Evolutionary conservation across 2,888 invertebrate genomes (phyloP).

Genomic region (Nomada hirtipes): DNA sequence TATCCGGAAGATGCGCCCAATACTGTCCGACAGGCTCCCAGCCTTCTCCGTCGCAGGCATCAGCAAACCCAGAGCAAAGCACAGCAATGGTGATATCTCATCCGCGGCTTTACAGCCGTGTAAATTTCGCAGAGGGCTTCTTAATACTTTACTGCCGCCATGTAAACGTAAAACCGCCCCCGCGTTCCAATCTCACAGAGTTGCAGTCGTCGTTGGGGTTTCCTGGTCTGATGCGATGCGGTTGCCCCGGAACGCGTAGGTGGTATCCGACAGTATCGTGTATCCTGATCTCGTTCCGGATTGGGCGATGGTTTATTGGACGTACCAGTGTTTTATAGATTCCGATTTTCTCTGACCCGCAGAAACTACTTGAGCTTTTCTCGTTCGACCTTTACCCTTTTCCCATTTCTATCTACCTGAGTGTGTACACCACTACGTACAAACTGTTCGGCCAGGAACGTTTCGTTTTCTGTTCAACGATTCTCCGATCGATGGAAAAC

Average conservation of each 20-base stretch:
- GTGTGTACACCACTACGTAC: neutral
- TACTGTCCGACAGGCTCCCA: constrained; percentile 2
- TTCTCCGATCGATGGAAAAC: neutral
- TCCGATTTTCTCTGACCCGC: constrained; percentile 67
- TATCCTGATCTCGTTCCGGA: constrained; percentile 60
- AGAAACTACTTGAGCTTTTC: constrained; percentile 41
- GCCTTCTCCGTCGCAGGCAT: constrained; percentile 25
- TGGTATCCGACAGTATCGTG: constrained; percentile 43
- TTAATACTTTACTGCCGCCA: constrained; percentile 73
- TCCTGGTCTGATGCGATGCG: constrained; percentile 42
- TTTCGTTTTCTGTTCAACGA: too few species aligned
- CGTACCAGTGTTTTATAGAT: constrained; percentile 74
- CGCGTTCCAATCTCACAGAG: constrained; percentile 52
- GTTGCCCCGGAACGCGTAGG: constrained; percentile 46
- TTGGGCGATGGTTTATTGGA: constrained; percentile 72
- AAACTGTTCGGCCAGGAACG: neutral
- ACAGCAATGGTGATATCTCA: constrained; percentile 55
- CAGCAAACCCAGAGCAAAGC: constrained; percentile 31
- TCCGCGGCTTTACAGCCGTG: constrained; percentile 73
- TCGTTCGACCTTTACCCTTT: constrained; percentile 42
- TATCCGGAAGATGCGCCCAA: constrained; percentile 21
- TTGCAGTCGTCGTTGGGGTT: constrained; percentile 50
- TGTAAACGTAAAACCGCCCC: constrained; percentile 68
- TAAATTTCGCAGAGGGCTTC: constrained; percentile 70
- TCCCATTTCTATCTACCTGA: neutral